Percentiles rank a stretch among this genome's conserved stretches.
phyloP scores from a whole-genome alignment of 2,113 vertebrate species.

The Eolophus roseicapilla region DNA sequence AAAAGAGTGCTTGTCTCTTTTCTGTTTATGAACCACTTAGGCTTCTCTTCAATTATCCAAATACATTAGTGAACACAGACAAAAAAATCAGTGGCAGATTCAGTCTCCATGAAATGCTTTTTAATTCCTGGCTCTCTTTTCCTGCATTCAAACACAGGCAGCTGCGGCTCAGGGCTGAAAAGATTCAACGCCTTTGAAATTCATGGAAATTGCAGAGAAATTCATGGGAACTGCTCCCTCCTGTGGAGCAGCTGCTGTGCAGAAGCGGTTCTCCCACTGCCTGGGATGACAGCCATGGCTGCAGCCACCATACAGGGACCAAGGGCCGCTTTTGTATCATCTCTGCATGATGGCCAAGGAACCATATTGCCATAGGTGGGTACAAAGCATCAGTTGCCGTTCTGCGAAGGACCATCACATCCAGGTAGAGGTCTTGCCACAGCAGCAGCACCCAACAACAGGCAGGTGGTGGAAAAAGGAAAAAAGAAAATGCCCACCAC shows the following conservation, averaged over 20 bases:
- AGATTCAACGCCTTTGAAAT: neutral
- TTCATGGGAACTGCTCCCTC: slow-evolving; percentile 46
- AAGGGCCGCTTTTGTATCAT: neutral
- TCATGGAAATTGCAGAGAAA: neutral
- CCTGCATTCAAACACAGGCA: neutral
- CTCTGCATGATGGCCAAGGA: accelerated
- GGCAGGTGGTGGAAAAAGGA: neutral
- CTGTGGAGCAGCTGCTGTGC: slow-evolving; percentile 54
- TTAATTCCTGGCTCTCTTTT: neutral
- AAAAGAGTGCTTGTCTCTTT: neutral
- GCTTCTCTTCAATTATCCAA: slow-evolving; percentile 32
- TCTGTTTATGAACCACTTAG: neutral
- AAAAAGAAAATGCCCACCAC: neutral
- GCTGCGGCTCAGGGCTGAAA: neutral
- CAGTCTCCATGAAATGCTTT: neutral
- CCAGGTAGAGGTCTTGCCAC: neutral
- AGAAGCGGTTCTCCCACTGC: neutral
- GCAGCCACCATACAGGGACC: neutral
- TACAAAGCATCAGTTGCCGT: neutral
- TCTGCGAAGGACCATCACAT: accelerated
- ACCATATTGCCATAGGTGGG: accelerated
- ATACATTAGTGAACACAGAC: neutral
- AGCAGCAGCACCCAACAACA: neutral
- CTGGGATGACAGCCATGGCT: neutral
- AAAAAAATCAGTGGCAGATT: slow-evolving; percentile 29